Evolutionary conservation across 92 coral and sea anemone genomes (phyloP), one percentile per base, ranked within the genome.

Genomic region (Porites evermanni): DNA sequence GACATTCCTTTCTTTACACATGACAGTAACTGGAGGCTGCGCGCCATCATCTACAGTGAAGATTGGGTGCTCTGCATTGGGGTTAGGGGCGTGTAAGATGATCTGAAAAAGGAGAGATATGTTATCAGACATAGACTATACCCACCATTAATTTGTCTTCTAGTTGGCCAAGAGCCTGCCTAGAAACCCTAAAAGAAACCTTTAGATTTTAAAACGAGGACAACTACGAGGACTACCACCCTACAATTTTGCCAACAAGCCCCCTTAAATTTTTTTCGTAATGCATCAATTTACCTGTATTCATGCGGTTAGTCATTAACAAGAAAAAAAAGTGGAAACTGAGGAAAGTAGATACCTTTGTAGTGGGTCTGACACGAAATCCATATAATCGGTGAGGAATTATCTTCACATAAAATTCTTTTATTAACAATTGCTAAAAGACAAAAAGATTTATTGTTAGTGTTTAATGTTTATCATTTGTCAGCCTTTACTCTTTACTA

Each of bases 1-100:
- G 21, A 95, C 83, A 50, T 91, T 93, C 67, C 98, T 83, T 14
- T 97, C 96, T 74, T 90, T 81, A 47, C 98, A 95, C 92, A 92
- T 90, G 9, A 97, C 52, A 7, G 91, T 78, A 8, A 97, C 87
- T 29, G 97, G 95, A 12, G 96, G 79, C 84, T 95, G 98, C 4
- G 91, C 82, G 59, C 98, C 99, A 87, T 97, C 99, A 69, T 91
- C 91, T 58, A 97, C 74, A 52, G 95, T 91, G 69, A 97, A 95
- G 9, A 88, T 88, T n/a, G 95, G 97, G 60, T 90, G 88, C 6
- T 90, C 91, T 32, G 88, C 77, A n/a, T 64, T 81, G 32, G 52
- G 53, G 60, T 91, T 87, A 70, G 89, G 91, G 53, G 95, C 88
- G 87, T 83, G 93, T 50, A 92, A 81, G n/a, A 79, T 89, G 18